These are phyloP conservation scores for Caenorhabditis sp. DNA, from an alignment of 2,888 invertebrate species.

Conservation along the genomic window DNA sequence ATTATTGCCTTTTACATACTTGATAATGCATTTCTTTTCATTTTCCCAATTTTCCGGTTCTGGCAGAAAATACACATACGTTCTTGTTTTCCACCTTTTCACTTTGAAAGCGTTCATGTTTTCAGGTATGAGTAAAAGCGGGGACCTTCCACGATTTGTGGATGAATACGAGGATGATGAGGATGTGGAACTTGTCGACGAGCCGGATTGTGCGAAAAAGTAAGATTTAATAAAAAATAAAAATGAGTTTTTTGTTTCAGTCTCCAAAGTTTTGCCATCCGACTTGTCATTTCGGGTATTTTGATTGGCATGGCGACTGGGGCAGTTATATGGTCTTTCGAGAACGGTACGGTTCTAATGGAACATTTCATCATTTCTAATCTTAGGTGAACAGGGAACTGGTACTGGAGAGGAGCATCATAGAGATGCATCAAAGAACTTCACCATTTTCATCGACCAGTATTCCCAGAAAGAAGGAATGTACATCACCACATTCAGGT, in stretches of 20 bases:
- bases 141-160: slow-evolving; percentile 22
- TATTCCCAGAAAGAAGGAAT: slow-evolving; percentile 65
- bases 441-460: slow-evolving; percentile 67
- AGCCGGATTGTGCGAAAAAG: slow-evolving; percentile 45
- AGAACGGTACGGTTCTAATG: slow-evolving; percentile 46
- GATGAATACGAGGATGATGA: slow-evolving; percentile 62
- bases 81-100: not conserved
- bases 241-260: slow-evolving; percentile 23
- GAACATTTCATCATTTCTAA: not conserved
- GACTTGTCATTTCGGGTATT: slow-evolving; percentile 55
- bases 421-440: slow-evolving; percentile 66
- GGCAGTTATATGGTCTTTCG: slow-evolving; percentile 68
- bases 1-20: slow-evolving; percentile 48
- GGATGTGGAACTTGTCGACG: slow-evolving; percentile 47
- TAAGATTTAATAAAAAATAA: not conserved
- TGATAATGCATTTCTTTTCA: slow-evolving; percentile 29
- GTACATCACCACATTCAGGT: slow-evolving; percentile 53
- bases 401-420: slow-evolving; percentile 22
- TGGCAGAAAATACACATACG: slow-evolving; percentile 2
- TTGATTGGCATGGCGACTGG: slow-evolving; percentile 63
- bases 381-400: slow-evolving; percentile 62
- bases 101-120: not conserved
- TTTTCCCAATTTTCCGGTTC: slow-evolving; percentile 58
- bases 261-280: slow-evolving; percentile 54
- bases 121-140: slow-evolving; percentile 50